These are phyloP conservation scores for Tyto alba DNA, from an alignment of 2,113 vertebrate genomes.

Conservation along the genomic window DNA sequence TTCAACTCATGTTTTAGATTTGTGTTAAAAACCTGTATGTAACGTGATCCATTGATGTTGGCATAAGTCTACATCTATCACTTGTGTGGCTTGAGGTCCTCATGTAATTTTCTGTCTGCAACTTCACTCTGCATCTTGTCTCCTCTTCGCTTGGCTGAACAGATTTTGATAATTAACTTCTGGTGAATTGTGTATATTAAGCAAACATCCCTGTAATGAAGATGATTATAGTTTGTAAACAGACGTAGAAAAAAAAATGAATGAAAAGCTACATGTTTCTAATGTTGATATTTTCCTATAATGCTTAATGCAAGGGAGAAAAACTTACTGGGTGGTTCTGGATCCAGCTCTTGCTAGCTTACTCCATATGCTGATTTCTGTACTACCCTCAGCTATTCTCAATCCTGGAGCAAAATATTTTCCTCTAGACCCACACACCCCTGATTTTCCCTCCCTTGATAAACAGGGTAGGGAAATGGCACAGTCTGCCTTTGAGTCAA, in stretches of 20 bases:
- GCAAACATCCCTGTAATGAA: neutral
- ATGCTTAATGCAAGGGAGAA: neutral
- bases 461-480: neutral
- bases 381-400: neutral
- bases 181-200: neutral
- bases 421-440: neutral
- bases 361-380: neutral
- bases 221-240: neutral
- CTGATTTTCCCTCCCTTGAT: neutral
- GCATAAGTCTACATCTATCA: neutral
- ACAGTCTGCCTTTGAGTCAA: neutral
- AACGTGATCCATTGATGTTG: neutral
- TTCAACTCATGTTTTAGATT: neutral
- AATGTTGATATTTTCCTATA: neutral
- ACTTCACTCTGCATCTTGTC: neutral
- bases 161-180: neutral
- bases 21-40: neutral
- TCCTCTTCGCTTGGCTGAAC: neutral
- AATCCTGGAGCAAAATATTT: neutral
- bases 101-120: neutral
- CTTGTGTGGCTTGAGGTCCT: neutral
- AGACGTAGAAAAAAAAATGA: neutral
- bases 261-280: neutral
- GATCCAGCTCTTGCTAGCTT: neutral
- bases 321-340: neutral